Conservation (phyloP, 2,797 vertebrate genomes). For the Crenuchus spilurus region DNA sequence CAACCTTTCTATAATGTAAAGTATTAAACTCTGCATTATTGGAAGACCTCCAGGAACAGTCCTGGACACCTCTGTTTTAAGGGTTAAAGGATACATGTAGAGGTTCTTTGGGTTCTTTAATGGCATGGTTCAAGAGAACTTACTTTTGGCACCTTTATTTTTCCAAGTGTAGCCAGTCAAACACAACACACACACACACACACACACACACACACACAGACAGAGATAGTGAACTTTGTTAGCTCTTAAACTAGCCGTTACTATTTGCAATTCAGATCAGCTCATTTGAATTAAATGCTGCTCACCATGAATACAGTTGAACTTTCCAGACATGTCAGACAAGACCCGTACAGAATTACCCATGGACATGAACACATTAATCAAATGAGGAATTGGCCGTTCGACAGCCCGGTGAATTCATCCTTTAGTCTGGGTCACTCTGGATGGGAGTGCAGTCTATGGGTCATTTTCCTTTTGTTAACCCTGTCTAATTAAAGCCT, state of each 20-base stretch:
- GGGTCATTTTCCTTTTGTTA: constrained; percentile 70
- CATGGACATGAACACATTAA: constrained; percentile 75
- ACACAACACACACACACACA: constrained; percentile 25
- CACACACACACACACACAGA: constrained; percentile 64
- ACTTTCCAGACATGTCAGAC: constrained; percentile 83
- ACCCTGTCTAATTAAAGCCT: constrained; percentile 77
- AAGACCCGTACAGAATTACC: constrained; percentile 79
- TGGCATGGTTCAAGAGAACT: neutral
- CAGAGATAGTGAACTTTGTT: constrained; percentile 69
- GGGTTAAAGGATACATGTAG: too few relatives aligned
- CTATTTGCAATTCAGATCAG: constrained; percentile 86
- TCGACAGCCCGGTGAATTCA: constrained; percentile 64
- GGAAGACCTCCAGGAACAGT: too few relatives aligned
- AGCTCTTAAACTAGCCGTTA: constrained; percentile 69
- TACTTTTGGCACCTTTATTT: too few relatives aligned
- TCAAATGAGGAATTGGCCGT: constrained; percentile 69
- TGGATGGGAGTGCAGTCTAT: constrained; percentile 49
- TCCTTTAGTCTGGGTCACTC: constrained; percentile 61
- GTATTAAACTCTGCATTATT: too few relatives aligned
- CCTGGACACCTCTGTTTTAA: too few relatives aligned
- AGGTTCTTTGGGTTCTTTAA: neutral
- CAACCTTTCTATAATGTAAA: too few relatives aligned
- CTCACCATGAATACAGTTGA: constrained; percentile 84
- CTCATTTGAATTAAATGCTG: constrained; percentile 86
- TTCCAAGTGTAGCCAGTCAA: neutral